Base-by-base conservation (phyloP, 2,888 invertebrate genomes). In the Polydrusus cervinus region DNA sequence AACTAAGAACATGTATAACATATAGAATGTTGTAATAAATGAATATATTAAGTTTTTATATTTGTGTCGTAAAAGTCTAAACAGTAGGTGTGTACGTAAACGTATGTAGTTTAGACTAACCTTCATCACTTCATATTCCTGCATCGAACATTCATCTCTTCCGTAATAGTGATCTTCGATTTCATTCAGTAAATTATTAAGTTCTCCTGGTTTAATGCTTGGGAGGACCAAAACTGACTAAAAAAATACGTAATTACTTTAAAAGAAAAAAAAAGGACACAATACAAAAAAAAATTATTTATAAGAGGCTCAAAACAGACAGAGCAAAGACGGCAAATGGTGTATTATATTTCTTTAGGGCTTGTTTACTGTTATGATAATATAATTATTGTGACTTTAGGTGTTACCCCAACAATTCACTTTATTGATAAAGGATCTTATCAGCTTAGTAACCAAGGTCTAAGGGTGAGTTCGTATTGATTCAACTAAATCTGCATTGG, bases 111-210 rank as follows among this genome's bases (percentile, higher is more conserved):
- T 13, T n/a, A 6, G 3, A 47, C 83, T 82, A 84, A 91, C 91
- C 89, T 92, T 92, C 89, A 92, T 91, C 79, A 92, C 91, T 87
- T 92, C 92, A 84, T 92, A 92, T 85, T 91, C 91, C 81, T 92
- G 91, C 81, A 91, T 89, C n/a, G 91, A 89, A 82, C 92, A 92
- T 64, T 89, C 88, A 78, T 88, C 86, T 77, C 87, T 84, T 78
- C 87, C 86, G 79, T 87, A 86, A 76, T 84, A 86, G 64, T 83
- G 71, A 73, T 86, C 85, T 49, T 83, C 83, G 74, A 78, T 79
- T 34, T 80, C 81, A 25, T 80, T 78, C 5, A 76, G 51, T 49
- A 75, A 47, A 64, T 69, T 71, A 40, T 49, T 75, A 7, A 75
- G 49, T 34, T 75, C 75, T 38, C 67, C 75, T 14, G 75, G 45